Evolutionary conservation across 2,888 invertebrate species (phyloP), one percentile per base, ranked within the genome.

Genomic region (Dione juno): DNA sequence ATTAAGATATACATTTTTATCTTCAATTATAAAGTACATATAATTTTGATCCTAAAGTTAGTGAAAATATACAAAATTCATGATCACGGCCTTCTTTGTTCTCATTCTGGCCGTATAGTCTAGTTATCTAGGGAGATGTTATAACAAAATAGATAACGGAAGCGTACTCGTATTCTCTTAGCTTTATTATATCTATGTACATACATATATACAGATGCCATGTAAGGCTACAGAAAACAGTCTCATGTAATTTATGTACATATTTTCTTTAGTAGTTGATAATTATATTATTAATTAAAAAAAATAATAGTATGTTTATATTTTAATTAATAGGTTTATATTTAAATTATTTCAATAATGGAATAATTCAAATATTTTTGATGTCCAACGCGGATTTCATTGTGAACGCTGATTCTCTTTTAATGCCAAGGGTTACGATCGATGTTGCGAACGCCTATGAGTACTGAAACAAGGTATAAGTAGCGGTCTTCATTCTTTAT

Each of bases 391-490:
- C 80, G 83, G 81, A 83, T 83, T 84, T 85, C 81, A 79, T 81
- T 80, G 80, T 79, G 82, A 82, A 82, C 81, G 77, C 81, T 83
- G 84, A 87, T 84, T 87, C 81, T 85, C 84, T 82, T 83, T 83
- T 84, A 90, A 90, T 90, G 89, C 87, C 90, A 90, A 89, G 79
- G 91, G 90, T 90, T 65, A 75, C 89, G 90, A 90, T 91, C 91
- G 89, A 91, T 91, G 87, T 88, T 90, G 9, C 43, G 87, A 58
- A 48, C 58, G 59, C 67, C 67, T 67, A 67, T 87, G 78, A 54
- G 28, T 61, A 28, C 21, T 43, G n/a, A 45, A 61, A 43, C 59
- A 61, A 43, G 28, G 28, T 61, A 43, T 11, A 9, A 61, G 43
- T 43, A n/a, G 14, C 10, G 14, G n/a, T n/a, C n/a, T n/a, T n/a